Percentiles rank a stretch among this genome's conserved stretches.
phyloP scores from a whole-genome alignment of 1,140 invertebrate species.

The Theocolax elegans region DNA sequence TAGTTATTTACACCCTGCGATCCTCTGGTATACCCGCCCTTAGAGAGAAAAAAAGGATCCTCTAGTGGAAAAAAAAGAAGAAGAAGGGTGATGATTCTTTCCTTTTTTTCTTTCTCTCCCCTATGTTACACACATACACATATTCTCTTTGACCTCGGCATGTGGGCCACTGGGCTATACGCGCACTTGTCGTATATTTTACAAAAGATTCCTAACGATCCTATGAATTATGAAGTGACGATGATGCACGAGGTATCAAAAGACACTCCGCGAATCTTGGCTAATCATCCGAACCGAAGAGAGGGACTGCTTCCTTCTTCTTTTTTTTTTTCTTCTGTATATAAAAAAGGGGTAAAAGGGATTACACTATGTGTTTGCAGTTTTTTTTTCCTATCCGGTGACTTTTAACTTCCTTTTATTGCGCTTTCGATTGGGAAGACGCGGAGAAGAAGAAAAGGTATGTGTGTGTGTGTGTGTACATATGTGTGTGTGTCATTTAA shows the following conservation, averaged over 20 bases:
- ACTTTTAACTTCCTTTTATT: too few species aligned
- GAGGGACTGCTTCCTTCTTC: background rate
- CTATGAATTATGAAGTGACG: constrained; percentile 24
- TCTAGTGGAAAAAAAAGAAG: background rate
- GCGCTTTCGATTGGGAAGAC: too few species aligned
- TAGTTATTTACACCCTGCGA: constrained; percentile 19
- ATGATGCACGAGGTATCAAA: background rate
- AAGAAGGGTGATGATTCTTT: background rate
- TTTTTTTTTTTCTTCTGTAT: too few species aligned
- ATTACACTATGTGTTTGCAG: too few species aligned
- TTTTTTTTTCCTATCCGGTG: too few species aligned
- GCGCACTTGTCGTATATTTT: background rate
- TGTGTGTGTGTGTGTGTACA: too few species aligned
- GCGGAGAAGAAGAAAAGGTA: too few species aligned
- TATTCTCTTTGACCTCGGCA: too few species aligned
- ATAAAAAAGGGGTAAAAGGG: background rate
- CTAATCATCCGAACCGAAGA: background rate
- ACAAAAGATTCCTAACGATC: constrained; percentile 25
- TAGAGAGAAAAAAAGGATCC: constrained; percentile 4
- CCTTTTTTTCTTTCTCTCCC: constrained; percentile 1
- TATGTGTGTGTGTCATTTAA: too few species aligned
- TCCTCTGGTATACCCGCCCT: background rate
- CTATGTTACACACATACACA: background rate
- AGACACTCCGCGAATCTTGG: constrained; percentile 29
- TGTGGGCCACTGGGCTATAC: constrained; percentile 35